Percentiles rank a stretch among this genome's conserved stretches.
Evolutionary conservation across 2,113 vertebrate species (phyloP).

Genomic region (Syrrhaptes paradoxus): DNA sequence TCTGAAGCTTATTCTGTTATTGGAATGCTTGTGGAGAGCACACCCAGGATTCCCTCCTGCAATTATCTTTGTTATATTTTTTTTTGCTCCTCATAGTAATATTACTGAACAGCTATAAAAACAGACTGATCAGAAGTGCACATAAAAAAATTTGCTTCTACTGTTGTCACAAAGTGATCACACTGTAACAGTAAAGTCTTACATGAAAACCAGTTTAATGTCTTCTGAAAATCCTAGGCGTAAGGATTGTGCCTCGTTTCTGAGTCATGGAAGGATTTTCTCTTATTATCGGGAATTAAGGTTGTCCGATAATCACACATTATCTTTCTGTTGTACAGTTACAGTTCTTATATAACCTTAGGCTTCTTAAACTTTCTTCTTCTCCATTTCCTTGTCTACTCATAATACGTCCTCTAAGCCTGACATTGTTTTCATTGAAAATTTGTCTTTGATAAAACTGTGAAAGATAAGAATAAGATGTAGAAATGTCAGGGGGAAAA

Average conservation of each 20-base stretch:
- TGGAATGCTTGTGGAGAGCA: not conserved
- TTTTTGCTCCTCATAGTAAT: not conserved
- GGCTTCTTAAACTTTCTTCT: not conserved
- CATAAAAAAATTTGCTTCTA: not conserved
- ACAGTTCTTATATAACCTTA: not conserved
- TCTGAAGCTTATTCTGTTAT: not conserved
- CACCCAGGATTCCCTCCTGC: not conserved
- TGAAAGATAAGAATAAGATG: not conserved
- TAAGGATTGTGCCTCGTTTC: not conserved
- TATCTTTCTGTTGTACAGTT: not conserved
- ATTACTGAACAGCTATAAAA: not conserved
- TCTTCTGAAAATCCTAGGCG: not conserved
- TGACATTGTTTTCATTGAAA: not conserved
- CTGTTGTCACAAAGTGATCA: not conserved
- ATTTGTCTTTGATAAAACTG: not conserved
- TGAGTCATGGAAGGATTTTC: not conserved
- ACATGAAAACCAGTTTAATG: not conserved
- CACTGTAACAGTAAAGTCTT: not conserved
- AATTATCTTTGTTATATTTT: not conserved
- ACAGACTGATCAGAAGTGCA: not conserved
- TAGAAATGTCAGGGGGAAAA: not conserved
- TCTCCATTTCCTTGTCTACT: not conserved
- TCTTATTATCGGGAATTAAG: not conserved
- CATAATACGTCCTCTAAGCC: not conserved
- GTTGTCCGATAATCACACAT: not conserved